Conservation (phyloP, 2,888 invertebrate genomes). For the Plebejus anna region DNA sequence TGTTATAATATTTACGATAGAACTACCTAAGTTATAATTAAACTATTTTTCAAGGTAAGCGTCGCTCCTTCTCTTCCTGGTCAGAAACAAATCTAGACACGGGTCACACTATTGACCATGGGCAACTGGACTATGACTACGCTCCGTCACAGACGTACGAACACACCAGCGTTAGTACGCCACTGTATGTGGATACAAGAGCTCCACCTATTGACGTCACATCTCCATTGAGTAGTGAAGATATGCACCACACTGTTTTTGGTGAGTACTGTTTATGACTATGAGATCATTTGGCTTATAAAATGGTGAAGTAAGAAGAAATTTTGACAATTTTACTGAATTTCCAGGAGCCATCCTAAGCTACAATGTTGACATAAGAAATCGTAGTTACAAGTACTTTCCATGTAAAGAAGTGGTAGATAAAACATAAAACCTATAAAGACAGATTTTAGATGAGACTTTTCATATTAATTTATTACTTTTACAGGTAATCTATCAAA, state of each 20-base stretch:
- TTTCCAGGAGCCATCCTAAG: too few relatives aligned
- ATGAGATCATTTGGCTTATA: not conserved
- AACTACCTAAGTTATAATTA: not conserved
- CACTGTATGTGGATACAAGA: conserved; percentile 86
- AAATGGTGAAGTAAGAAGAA: too few relatives aligned
- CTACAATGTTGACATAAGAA: not conserved
- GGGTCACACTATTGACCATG: conserved; percentile 87
- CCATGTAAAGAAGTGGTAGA: too few relatives aligned
- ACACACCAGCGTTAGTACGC: conserved; percentile 66
- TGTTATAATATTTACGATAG: not conserved
- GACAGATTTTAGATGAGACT: too few relatives aligned
- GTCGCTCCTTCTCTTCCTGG: conserved; percentile 84
- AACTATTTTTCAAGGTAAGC: conserved; percentile 31
- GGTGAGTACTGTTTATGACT: conserved; percentile 46
- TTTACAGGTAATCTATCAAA: conserved; percentile 81
- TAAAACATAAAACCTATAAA: too few relatives aligned
- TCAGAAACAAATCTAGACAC: conserved; percentile 95
- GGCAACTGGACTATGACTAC: conserved; percentile 69
- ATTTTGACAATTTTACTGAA: too few relatives aligned
- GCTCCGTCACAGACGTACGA: conserved; percentile 53
- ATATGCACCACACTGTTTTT: conserved; percentile 61
- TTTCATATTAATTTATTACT: not conserved
- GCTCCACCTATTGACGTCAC: conserved; percentile 54
- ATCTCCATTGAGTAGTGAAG: conserved; percentile 68
- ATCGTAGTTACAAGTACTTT: too few relatives aligned